Base-by-base conservation (phyloP, 2,113 vertebrate genomes). In the Nipponia nippon region DNA sequence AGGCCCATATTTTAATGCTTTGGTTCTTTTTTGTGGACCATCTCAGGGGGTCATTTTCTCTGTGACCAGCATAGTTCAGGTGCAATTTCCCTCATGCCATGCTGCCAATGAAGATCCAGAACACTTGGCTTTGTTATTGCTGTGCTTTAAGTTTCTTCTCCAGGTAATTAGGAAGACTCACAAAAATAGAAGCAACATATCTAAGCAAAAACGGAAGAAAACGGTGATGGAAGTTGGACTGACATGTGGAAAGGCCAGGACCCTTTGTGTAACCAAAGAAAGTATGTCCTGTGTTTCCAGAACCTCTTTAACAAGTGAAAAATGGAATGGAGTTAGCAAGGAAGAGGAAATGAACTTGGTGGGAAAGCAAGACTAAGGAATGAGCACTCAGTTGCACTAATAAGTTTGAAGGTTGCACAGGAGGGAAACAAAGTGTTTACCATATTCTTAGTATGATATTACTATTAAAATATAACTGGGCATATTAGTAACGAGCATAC, bases 141-240 rank as follows among this genome's bases (percentile, higher is more conserved):
- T 89, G 40, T 53, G 19, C 11, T 90, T 52, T 36, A 81, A 63
- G 30, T 80, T 95, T 87, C 44, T 62, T 63, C 46, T 89, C n/a
- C n/a, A 72, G 47, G 38, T 29, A 87, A 44, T 75, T 81, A 86
- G 18, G 59, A 83, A 83, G 72, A 40, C 18, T 40, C 5, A 53
- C 10, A 76, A 76, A 71, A 89, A n/a, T 23, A 67, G 11, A 62
- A 83, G 32, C 5, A 70, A 73, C 4, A 10, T 63, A 40, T 19
- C 26, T 46, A n/a, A 67, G 36, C 18, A 90, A 56, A 94, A 94
- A 55, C 30, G 17, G 47, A 77, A 73, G 27, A 49, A 83, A 92
- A 78, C 6, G 70, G 12, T 38, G 83, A 44, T 0, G 2, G 25
- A 84, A 83, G 5, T 46, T 58, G 17, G 36, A 38, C 30, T 58